Evolutionary conservation across 2,888 invertebrate genomes (phyloP), one percentile per base, ranked within the genome.

Genomic region (Synergus itoensis): DNA sequence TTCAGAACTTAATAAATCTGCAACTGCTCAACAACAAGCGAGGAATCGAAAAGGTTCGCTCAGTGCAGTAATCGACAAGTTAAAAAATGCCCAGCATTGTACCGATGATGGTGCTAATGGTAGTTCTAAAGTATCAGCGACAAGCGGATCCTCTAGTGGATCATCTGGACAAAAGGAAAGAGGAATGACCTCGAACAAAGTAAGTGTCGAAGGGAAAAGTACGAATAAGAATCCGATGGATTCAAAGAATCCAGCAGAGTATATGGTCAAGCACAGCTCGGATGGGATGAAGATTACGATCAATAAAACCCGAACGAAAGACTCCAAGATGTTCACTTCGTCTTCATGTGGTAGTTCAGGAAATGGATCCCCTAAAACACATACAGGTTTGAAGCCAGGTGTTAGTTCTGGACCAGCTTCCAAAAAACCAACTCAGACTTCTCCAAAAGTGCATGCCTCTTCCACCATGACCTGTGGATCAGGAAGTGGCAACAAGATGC

Each of bases 271-370:
- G 89, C 96, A 96, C 21, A 97, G 97, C 89, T 95, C 95, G 18
- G 97, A 97, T 86, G 97, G 97, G 4, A 97, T 98, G 93, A 98
- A 98, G 92, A 95, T 98, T 78, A 98, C 97, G 3, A 97, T 98
- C 41, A 98, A 98, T 89, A 98, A 98, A 93, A 97, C 98, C 0
- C 94, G 96, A 87, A 94, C 95, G 36, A 96, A 96, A 89, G 96
- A 96, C 79, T 94, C 94, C 0, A 92, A 91, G 76, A 80, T 90
- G 14, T 86, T 87, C 0, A 79, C 85, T 4, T 93, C 0, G 78
- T 86, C 21, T 77, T 81, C 83, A 12, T 45, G 77, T 1, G 78
- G 83, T 1, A 73, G 84, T n/a, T 77, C 85, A 1, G 92, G 92
- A 14, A 92, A 95, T 80, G 95, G 95, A n/a, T 95, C 96, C 0